Evolutionary conservation across 2,888 invertebrate species (phyloP).

Genomic region (Euspilapteryx auroguttella): DNA sequence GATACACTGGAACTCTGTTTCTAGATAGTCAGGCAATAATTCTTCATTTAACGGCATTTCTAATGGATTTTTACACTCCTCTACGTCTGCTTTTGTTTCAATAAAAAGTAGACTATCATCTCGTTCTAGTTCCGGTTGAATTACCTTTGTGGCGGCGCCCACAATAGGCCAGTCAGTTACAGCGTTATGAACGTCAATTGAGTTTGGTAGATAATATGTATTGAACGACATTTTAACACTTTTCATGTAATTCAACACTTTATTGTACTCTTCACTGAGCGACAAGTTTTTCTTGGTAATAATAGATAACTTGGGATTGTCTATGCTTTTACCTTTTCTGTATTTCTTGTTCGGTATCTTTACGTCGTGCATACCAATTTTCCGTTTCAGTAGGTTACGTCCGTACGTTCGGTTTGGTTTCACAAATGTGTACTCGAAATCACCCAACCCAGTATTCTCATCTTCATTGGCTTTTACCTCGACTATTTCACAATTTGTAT

Average conservation of each 20-base stretch:
- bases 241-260: constrained; percentile 28
- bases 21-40: constrained; percentile 19
- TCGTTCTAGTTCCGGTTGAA: no score
- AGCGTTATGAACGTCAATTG: constrained; percentile 21
- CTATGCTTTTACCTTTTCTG: constrained; percentile 40
- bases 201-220: constrained; percentile 32
- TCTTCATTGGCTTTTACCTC: no score
- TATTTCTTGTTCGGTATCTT: constrained; percentile 20
- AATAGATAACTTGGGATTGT: constrained; percentile 23
- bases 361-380: background rate
- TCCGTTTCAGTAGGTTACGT: constrained; percentile 27
- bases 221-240: constrained; percentile 41
- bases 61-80: constrained; percentile 15
- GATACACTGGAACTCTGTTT: constrained; percentile 14
- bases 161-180: constrained; percentile 37
- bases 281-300: constrained; percentile 15
- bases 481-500: no score
- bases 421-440: no score
- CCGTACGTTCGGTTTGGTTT: constrained; percentile 4
- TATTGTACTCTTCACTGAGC: constrained; percentile 29
- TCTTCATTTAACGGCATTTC: constrained; percentile 32
- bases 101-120: no score
- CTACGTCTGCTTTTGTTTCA: no score
- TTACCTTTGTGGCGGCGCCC: no score
- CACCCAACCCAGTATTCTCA: no score